phyloP scores from a whole-genome alignment of 2,797 vertebrate species.

The Cryptoprocta ferox region DNA sequence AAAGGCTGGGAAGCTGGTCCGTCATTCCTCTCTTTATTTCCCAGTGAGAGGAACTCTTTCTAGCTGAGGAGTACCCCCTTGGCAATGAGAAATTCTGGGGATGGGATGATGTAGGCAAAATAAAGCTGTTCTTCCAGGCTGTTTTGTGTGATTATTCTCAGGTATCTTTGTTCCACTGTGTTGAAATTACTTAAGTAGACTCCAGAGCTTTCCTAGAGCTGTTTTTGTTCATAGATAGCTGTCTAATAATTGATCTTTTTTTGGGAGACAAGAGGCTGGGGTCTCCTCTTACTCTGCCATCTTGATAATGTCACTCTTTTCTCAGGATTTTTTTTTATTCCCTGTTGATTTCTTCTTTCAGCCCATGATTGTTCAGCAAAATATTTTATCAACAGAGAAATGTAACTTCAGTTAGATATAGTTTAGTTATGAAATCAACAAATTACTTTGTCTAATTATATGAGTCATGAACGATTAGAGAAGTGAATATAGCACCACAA shows the following conservation, averaged over 20 bases:
- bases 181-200: background rate
- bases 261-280: no score
- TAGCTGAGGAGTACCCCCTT: background rate
- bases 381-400: background rate
- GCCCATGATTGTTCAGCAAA: background rate
- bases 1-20: background rate
- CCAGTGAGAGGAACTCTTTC: background rate
- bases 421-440: background rate
- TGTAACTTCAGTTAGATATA: background rate
- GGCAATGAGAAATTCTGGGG: background rate
- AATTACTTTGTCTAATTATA: background rate
- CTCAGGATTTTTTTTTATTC: background rate
- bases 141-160: background rate
- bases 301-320: background rate
- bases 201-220: background rate
- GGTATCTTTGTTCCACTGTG: background rate
- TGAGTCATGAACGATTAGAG: slow-evolving; percentile 3
- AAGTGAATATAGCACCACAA: background rate
- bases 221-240: background rate
- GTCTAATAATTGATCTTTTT: background rate
- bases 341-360: background rate
- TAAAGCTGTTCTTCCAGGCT: background rate
- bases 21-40: background rate
- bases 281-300: background rate
- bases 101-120: background rate